Evolutionary conservation across 2,888 invertebrate genomes (phyloP), one percentile per base, ranked within the genome.

Genomic region (Dicranocentrus wangi): DNA sequence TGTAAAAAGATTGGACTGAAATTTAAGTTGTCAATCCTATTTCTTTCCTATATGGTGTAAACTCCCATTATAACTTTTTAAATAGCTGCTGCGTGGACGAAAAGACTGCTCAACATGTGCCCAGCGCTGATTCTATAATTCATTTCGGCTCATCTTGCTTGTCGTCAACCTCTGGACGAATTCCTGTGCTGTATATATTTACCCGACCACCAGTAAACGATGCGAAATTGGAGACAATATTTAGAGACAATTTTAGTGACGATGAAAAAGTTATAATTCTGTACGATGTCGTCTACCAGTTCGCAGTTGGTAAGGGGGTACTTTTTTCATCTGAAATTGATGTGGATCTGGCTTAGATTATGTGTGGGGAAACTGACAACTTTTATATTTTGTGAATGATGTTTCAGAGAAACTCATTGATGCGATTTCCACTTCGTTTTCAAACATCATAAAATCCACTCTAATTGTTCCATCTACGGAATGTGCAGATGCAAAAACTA

Each of bases 91-190:
- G 97, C 88, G 92, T 95, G 1, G 96, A 97, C 89, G 94, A 94
- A 87, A 93, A 97, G 39, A 94, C 97, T 1, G 96, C 97, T 0
- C 93, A 94, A 88, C 98, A 98, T 89, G 92, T 95, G 5, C 83
- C 83, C 43, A 91, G 92, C 76, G 94, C 94, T 0, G 95, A 98
- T 89, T 93, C 94, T 32, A 90, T 98, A 1, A 92, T 99, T 72
- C 98, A 99, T 89, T 98, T 94, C 89, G 98, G 98, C 0, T 93
- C 93, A 87, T 92, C 94, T 0, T 99, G 99, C 89, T 92, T 95
- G 84, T 94, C 95, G 32, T 91, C 91, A 86, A 93, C 93, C 15
- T 90, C 90, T 0, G 88, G 91, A 28, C 91, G 93, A 69, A 90
- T 97, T 72, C 95, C 96, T 0, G 93, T 95, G 2, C 91, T 93